Evolutionary conservation across 1,140 invertebrate species (phyloP), one percentile per base, ranked within the genome.

Genomic region (Oscheius sp.): DNA sequence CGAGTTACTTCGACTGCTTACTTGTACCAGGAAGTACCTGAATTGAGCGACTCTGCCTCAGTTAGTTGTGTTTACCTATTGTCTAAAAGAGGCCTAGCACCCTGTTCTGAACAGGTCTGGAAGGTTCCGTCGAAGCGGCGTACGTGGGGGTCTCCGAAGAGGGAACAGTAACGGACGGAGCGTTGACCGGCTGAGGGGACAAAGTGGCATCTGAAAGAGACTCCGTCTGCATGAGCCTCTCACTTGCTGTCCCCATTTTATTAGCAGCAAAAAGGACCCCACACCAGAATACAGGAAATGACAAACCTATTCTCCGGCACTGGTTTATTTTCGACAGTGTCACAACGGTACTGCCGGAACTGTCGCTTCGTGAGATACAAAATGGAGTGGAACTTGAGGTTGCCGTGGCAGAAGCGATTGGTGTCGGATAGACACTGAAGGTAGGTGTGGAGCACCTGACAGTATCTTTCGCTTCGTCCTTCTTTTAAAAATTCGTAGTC

Each of bases 371-470:
- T 68, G 26, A 68, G 32, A 4, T 58, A 34, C 45, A 59, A 34
- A 20, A 55, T 58, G 7, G 67, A 68, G 45, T 68, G 67, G 36
- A 68, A 68, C 34, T 55, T 29, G 15, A 68, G 52, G 26, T 68
- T 68, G 18, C 67, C 67, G 32, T 68, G 67, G 45, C 67, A 68
- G 23, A 59, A 68, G 26, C 52, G 32, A 18, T 46, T 49, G 1
- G 67, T 68, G 20, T 68, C 67, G 20, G 52, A 58, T 35, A 68
- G 52, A 68, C 67, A 68, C 34, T 68, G 52, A 13, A 68, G 32
- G 36, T 68, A 68, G 13, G 67, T 68, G 49, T 68, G 67, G 3
- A 68, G 52, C 26, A 68, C 67, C 55, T 68, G 49, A 61, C 67
- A 68, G 23, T 68, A 68, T 38, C 67, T 49, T 35, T 68, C 67